Evolutionary conservation across 2,797 vertebrate genomes (phyloP).

Genomic region (Thaleichthys pacificus): DNA sequence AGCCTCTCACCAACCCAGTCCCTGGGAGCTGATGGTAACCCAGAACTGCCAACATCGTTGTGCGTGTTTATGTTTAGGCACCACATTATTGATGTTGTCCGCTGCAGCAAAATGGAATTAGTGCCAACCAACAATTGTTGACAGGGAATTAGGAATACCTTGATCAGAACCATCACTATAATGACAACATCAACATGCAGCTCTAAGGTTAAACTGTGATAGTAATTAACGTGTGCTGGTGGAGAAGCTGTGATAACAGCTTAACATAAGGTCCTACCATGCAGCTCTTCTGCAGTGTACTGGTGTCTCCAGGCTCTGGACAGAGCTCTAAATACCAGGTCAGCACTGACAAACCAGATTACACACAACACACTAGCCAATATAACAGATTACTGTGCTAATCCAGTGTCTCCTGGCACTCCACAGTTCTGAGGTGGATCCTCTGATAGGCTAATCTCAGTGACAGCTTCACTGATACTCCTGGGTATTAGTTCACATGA

Average conservation of each 20-base stretch:
- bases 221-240: too few relatives aligned
- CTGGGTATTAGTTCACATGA: too few relatives aligned
- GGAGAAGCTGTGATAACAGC: too few relatives aligned
- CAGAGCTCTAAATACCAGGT: not conserved
- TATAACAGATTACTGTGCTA: conserved; percentile 4
- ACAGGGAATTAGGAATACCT: too few relatives aligned
- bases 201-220: too few relatives aligned
- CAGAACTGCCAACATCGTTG: conserved; percentile 1
- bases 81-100: too few relatives aligned
- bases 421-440: not conserved
- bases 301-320: not conserved
- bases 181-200: too few relatives aligned
- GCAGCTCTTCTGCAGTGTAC: not conserved
- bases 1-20: not conserved
- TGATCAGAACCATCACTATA: too few relatives aligned
- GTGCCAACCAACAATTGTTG: too few relatives aligned
- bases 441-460: not conserved
- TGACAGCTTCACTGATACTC: not conserved
- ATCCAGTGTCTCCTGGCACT: conserved; percentile 12
- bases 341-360: conserved; percentile 1
- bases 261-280: too few relatives aligned
- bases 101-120: too few relatives aligned
- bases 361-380: conserved; percentile 9
- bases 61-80: too few relatives aligned
- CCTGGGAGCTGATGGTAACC: conserved; percentile 1